Percentiles rank a stretch among this genome's conserved stretches.
Evolutionary conservation across 2,888 invertebrate species (phyloP).

Genomic region (Plemyria rubiginata): DNA sequence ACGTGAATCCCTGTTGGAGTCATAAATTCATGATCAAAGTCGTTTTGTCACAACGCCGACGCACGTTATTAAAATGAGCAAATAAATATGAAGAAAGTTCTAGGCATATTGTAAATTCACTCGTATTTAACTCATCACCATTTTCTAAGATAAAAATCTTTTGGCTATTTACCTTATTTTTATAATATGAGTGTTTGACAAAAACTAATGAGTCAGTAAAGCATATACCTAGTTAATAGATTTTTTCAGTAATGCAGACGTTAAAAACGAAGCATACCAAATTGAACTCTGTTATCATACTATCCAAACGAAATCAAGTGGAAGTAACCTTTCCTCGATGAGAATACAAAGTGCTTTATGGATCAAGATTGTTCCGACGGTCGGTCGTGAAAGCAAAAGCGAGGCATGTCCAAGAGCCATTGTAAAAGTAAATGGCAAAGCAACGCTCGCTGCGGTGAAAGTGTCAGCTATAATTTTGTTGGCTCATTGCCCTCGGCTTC

Average conservation of each 20-base stretch:
- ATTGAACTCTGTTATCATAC: neutral
- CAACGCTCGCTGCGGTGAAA: constrained; percentile 54
- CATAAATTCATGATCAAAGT: constrained; percentile 47
- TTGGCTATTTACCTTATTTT: too few relatives aligned
- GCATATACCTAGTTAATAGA: too few relatives aligned
- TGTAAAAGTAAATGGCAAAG: constrained; percentile 31
- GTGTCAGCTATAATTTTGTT: constrained; percentile 57
- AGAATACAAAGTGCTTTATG: constrained; percentile 1
- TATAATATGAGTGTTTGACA: too few relatives aligned
- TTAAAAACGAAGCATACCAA: neutral
- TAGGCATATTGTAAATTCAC: too few relatives aligned
- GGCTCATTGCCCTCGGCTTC: constrained; percentile 58
- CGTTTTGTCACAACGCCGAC: constrained; percentile 47
- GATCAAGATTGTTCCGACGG: constrained; percentile 5
- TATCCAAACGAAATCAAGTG: neutral
- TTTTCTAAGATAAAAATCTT: too few relatives aligned
- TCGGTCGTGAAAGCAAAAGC: constrained; percentile 17
- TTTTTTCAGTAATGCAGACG: neutral
- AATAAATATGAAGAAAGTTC: neutral
- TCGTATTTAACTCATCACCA: too few relatives aligned
- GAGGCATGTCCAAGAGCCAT: constrained; percentile 21
- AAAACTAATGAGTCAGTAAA: too few relatives aligned
- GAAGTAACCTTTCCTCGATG: neutral
- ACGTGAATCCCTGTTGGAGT: constrained; percentile 51
- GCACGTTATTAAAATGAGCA: constrained; percentile 29